Evolutionary conservation across 2,888 invertebrate genomes (phyloP), one percentile per base, ranked within the genome.

Genomic region (Pharmacophagus antenor): DNA sequence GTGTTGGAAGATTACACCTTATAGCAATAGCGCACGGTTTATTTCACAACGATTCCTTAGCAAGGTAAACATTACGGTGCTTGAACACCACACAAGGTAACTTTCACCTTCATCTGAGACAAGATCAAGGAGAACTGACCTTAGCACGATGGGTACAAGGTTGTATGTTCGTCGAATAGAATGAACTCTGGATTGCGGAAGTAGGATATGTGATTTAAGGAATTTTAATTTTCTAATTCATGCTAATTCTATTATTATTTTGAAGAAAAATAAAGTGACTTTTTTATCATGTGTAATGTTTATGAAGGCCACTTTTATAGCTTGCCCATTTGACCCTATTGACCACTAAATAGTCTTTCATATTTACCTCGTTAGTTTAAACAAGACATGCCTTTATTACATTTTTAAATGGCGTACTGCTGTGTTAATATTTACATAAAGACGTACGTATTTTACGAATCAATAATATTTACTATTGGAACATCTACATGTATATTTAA

Each of bases 81-180:
- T 48, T 48, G 12, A 18, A 20, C 27, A n/a, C 46, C 20, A 18
- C 23, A 22, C 57, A n/a, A 51, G 61, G 60, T 49, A 54, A 65
- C 80, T 78, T 78, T 79, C 76, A 72, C 76, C 67, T 70, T 59
- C 59, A 41, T 25, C 52, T 49, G 55, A 56, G 64, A 46, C 70
- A 76, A 76, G 77, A 77, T 81, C 77, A 77, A 70, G 75, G 74
- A 44, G 65, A 71, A 69, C 56, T 58, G 58, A 57, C 56, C 67
- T 61, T 72, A 70, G 54, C 2, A 4, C 5, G 17, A 49, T 48
- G 25, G 15, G 4, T 15, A 55, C 70, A 76, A 75, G 73, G 74
- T 65, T 65, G 69, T 44, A 37, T 56, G 8, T 48, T 23, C 37
- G n/a, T 2, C 21, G 21, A 20, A 27, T 20, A 20, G 42, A 44